phyloP scores from a whole-genome alignment of 1,140 invertebrate genomes.

The Idris sp. region DNA sequence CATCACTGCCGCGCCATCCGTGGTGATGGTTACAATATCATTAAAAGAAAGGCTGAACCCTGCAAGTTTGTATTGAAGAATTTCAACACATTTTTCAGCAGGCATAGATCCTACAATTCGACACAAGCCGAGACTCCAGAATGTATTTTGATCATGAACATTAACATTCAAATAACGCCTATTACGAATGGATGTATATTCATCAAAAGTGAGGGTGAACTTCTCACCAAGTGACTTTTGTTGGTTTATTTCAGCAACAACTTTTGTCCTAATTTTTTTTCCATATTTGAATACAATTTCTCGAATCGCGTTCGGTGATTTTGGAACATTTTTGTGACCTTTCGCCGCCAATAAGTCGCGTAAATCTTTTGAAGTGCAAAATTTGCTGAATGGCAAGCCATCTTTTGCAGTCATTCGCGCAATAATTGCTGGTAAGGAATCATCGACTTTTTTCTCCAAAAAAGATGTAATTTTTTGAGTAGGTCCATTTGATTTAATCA shows the following conservation, averaged over 20 bases:
- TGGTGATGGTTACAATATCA: constrained; percentile 16
- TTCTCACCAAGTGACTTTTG: not conserved
- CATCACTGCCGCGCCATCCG: constrained; percentile 52
- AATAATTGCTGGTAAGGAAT: constrained; percentile 3
- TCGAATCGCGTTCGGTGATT: constrained; percentile 15
- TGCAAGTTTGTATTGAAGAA: not conserved
- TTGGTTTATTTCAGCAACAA: constrained; percentile 3
- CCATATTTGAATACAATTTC: constrained; percentile 9
- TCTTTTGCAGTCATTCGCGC: constrained; percentile 10
- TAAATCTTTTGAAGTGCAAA: constrained; percentile 13
- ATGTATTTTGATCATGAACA: constrained; percentile 8
- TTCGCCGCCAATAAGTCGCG: constrained; percentile 10
- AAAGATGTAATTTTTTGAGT: not conserved
- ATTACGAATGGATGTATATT: constrained; percentile 15
- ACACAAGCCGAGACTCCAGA: constrained; percentile 2
- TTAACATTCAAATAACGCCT: constrained; percentile 20
- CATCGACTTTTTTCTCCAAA: constrained; percentile 1
- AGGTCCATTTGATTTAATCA: not conserved
- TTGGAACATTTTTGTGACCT: constrained; percentile 18
- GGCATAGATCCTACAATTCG: constrained; percentile 1
- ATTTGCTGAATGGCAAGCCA: constrained; percentile 14
- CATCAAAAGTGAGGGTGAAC: constrained; percentile 13
- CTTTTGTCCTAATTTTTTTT: constrained; percentile 1
- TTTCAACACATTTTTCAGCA: not conserved
- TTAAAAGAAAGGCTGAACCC: not conserved